Evolutionary conservation across 2,797 vertebrate genomes (phyloP), one percentile per base, ranked within the genome.

Genomic region (Xenops minutus): DNA sequence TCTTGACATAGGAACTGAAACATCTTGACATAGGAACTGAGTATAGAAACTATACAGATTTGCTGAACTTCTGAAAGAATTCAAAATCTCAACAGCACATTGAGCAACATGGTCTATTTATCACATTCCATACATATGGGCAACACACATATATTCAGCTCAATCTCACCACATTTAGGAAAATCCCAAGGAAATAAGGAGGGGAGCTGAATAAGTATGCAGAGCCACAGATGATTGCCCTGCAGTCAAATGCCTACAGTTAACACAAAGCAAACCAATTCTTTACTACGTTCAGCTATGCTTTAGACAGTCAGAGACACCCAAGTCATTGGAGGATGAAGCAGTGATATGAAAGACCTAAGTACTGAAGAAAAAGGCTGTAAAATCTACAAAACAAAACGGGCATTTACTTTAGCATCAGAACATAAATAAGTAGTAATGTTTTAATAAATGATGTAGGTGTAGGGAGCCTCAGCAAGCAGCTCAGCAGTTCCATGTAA

Each of bases 371-470:
- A 96, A 96, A 91, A 90, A 79, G 49, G 69, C 91, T 92, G 94
- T 94, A 96, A 93, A 96, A 73, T 51, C 93, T 96, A 85, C 54
- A 92, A 95, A 95, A 96, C 95, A 96, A 97, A 97, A 96, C 39
- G 91, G 79, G 68, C 93, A 94, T 96, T 97, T 97, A 97, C 92
- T 88, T 94, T 36, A 96, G 85, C 91, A 96, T 91, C 86, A 68
- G 94, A 97, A 96, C 92, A 95, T 95, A 97, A 96, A 96, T 92
- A 97, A 97, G 94, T 87, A 95, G 95, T 54, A 96, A 97, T 91
- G 88, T 92, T 96, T 94, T 88, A 96, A 97, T 97, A 95, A 97
- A 97, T 95, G 88, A 97, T 97, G 89, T 71, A 96, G 79, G 66
- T 43, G 59, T 64, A 88, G 83, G 91, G 92, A 97, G 87, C 59